Percentiles rank a stretch among this genome's conserved stretches.
phyloP scores from a whole-genome alignment of 2,113 vertebrate genomes.

The Scopus umbretta region DNA sequence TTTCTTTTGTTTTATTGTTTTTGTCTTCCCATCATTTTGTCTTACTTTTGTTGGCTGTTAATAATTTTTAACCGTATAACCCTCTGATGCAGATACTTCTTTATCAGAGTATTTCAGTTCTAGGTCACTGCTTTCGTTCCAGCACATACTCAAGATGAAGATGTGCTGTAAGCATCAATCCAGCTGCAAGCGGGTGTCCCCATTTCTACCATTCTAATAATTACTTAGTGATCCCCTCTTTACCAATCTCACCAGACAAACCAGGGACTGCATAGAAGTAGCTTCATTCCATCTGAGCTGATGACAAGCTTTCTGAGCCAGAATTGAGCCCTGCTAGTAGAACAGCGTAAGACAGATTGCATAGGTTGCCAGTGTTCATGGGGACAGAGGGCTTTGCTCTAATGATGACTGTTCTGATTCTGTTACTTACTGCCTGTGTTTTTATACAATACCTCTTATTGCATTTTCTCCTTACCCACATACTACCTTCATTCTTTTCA shows the following conservation, averaged over 20 bases:
- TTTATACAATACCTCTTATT: not conserved
- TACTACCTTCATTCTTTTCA: not conserved
- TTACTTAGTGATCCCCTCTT: not conserved
- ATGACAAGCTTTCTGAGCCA: not conserved
- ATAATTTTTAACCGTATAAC: not conserved
- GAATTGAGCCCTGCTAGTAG: not conserved
- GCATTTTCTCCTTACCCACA: not conserved
- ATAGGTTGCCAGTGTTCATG: rapidly evolving
- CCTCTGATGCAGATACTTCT: not conserved
- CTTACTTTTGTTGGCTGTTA: not conserved
- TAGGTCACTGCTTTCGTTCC: not conserved
- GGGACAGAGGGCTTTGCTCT: not conserved
- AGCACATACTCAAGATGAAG: not conserved
- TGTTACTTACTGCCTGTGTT: not conserved
- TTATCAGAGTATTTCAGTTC: not conserved
- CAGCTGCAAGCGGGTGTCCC: not conserved
- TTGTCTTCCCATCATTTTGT: not conserved
- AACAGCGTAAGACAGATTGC: not conserved
- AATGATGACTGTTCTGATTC: not conserved
- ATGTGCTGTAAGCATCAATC: not conserved
- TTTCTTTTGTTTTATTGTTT: not conserved
- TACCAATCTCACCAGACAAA: not conserved
- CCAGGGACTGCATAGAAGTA: not conserved
- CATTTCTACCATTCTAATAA: not conserved
- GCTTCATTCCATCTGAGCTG: not conserved